A percentile compares a stretch with the other conserved stretches of the same genome.
phyloP scores from a whole-genome alignment of 2,113 vertebrate genomes.

The Hippopotamus amphibius region DNA sequence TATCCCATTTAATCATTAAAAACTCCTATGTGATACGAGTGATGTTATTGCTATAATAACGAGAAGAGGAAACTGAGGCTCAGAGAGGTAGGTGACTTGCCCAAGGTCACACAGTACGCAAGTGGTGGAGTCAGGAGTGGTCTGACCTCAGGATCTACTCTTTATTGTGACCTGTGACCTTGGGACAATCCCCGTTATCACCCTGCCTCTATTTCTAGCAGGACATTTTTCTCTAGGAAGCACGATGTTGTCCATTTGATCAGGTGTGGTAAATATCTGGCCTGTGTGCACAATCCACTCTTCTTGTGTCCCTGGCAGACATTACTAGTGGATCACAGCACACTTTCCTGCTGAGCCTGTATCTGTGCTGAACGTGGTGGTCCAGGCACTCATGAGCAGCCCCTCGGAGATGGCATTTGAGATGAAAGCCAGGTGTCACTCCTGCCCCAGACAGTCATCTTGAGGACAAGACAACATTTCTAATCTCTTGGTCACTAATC shows the following conservation, averaged over 20 bases:
- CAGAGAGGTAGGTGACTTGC: neutral
- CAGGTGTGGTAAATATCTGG: neutral
- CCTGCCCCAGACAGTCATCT: neutral
- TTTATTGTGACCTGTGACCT: neutral
- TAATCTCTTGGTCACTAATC: neutral
- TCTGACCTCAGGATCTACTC: neutral
- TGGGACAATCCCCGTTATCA: neutral
- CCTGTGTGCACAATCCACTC: fast-evolving
- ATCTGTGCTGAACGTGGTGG: neutral
- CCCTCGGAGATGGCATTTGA: neutral
- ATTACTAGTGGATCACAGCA: conserved; percentile 47
- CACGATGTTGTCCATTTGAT: neutral
- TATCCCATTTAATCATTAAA: neutral
- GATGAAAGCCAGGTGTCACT: neutral
- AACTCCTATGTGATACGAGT: neutral
- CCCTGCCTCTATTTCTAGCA: neutral
- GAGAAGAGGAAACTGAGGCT: neutral
- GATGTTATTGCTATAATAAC: neutral
- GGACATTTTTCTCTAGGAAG: neutral
- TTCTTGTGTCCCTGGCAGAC: neutral
- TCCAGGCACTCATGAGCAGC: neutral
- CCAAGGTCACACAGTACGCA: neutral
- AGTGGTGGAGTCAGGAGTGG: neutral
- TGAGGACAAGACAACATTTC: neutral
- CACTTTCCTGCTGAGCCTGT: neutral